Evolutionary conservation across 2,888 invertebrate species (phyloP).

Genomic region (Lycaena phlaeas): DNA sequence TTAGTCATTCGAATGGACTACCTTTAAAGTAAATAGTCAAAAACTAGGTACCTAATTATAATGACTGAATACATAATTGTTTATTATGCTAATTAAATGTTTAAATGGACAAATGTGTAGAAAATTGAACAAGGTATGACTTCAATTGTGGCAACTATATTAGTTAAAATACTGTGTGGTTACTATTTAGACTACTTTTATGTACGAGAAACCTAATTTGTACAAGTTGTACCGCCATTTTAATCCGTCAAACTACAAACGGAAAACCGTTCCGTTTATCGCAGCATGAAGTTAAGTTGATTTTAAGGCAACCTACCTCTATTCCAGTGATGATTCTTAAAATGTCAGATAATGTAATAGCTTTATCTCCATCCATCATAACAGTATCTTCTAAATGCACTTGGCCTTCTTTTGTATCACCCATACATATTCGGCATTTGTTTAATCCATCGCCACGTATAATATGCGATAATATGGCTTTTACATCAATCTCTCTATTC

Average conservation of each 20-base stretch:
- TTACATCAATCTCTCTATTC: constrained; percentile 54
- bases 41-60: too few species aligned
- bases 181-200: too few species aligned
- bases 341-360: constrained; percentile 53
- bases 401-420: constrained; percentile 58
- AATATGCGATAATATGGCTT: constrained; percentile 60
- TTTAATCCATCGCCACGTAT: constrained; percentile 56
- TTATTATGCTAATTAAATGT: too few species aligned
- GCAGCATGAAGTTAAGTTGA: constrained; percentile 34
- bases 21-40: too few species aligned
- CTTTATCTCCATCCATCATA: constrained; percentile 56
- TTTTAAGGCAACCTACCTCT: constrained; percentile 34
- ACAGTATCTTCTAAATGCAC: constrained; percentile 59
- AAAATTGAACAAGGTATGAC: too few species aligned
- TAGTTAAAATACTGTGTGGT: too few species aligned
- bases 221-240: not conserved
- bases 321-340: constrained; percentile 56
- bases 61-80: too few species aligned
- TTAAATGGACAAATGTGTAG: too few species aligned
- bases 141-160: too few species aligned
- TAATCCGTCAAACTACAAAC: constrained; percentile 24
- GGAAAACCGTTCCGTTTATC: constrained; percentile 61
- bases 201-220: too few species aligned
- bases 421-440: constrained; percentile 63
- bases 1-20: not conserved